Conservation (phyloP, 2,797 vertebrate genomes). For the Schizothorax lantsangensis region DNA sequence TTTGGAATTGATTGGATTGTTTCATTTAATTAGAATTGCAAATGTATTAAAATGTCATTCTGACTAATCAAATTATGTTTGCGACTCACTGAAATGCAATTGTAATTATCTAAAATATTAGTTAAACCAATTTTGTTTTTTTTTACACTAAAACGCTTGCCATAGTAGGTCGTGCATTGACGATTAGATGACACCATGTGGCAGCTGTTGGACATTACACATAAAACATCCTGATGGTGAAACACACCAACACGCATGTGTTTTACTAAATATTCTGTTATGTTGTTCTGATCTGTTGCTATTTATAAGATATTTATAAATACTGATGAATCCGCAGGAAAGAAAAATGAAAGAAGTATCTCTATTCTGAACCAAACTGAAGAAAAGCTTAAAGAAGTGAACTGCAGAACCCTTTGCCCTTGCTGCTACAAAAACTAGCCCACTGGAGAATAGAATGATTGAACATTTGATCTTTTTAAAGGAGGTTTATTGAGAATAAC, state of each 20-base stretch:
- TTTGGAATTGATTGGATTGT: neutral
- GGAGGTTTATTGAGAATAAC: neutral
- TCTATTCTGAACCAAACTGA: neutral
- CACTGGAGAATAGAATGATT: neutral
- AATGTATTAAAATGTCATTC: neutral
- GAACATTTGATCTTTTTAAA: neutral
- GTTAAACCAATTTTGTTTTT: neutral
- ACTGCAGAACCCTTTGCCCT: neutral
- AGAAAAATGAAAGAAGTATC: neutral
- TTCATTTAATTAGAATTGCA: neutral
- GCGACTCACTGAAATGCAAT: neutral
- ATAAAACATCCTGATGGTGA: neutral
- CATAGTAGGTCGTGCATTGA: neutral
- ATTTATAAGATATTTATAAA: neutral
- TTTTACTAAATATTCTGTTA: neutral
- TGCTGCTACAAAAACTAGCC: neutral
- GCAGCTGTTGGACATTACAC: conserved; percentile 17
- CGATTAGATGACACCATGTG: conserved; percentile 4
- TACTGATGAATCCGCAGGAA: neutral
- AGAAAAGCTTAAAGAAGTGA: neutral
- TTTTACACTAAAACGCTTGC: neutral
- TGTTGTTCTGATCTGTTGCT: neutral
- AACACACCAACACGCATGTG: neutral
- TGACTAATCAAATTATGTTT: too few relatives aligned
- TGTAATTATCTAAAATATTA: neutral